Evolutionary conservation across 2,113 vertebrate species (phyloP).

Genomic region (Sylvilagus bachmani): DNA sequence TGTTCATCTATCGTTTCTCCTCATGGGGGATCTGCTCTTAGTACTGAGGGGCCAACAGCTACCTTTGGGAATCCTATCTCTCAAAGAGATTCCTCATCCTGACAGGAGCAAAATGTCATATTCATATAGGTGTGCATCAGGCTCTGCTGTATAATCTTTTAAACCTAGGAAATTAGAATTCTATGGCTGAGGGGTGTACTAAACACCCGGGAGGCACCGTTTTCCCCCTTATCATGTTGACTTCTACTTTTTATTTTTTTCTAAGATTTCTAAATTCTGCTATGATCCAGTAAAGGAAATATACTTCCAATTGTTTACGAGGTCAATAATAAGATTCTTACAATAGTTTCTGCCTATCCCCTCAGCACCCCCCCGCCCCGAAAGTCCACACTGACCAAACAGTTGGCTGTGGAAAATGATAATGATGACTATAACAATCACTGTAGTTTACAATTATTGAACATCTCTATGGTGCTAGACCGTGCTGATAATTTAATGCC

Average conservation of each 20-base stretch:
- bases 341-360: not conserved
- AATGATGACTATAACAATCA: not conserved
- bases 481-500: not conserved
- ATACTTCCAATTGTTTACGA: constrained; percentile 1
- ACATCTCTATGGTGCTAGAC: not conserved
- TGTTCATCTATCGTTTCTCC: not conserved
- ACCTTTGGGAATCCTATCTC: not conserved
- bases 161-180: not conserved
- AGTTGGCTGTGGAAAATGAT: not conserved
- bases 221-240: not conserved
- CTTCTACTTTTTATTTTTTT: not conserved
- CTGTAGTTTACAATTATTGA: not conserved
- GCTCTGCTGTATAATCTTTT: not conserved
- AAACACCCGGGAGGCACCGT: constrained; percentile 17
- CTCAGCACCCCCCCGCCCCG: not conserved
- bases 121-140: not conserved
- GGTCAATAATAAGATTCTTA: constrained; percentile 18
- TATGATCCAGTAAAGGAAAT: constrained; percentile 7
- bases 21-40: not conserved
- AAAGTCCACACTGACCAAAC: constrained; percentile 29
- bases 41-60: not conserved
- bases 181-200: not conserved
- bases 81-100: not conserved
- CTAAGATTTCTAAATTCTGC: not conserved
- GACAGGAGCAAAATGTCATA: not conserved